Evolutionary conservation across 2,888 invertebrate genomes (phyloP).

Genomic region (Lasioglossum lativentre): DNA sequence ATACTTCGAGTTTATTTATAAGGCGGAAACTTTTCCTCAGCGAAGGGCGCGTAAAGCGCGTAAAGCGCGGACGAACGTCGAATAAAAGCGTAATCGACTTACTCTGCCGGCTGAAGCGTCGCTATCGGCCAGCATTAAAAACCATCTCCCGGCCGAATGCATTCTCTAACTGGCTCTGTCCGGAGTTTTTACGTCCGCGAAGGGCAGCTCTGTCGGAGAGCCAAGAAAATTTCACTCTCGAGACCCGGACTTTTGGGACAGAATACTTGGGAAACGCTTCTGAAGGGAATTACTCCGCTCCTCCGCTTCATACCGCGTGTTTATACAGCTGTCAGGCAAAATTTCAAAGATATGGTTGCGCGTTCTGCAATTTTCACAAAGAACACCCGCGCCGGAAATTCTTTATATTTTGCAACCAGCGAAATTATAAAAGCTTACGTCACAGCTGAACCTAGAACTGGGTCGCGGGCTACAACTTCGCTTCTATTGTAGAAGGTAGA

Average conservation of each 20-base stretch:
- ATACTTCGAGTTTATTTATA: conserved; percentile 23
- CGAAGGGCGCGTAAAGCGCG: neutral
- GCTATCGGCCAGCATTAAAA: conserved; percentile 29
- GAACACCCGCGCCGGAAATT: neutral
- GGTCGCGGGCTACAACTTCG: neutral
- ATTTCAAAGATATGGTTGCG: neutral
- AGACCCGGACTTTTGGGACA: neutral
- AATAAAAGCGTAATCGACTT: conserved; percentile 12
- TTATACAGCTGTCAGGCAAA: neutral
- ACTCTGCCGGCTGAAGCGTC: neutral
- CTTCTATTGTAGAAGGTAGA: neutral
- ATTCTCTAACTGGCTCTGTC: conserved; percentile 22
- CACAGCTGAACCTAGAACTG: neutral
- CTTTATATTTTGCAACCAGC: neutral
- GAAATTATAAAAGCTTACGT: neutral
- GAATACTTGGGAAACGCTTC: neutral
- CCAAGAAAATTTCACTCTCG: conserved; percentile 6
- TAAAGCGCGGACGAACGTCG: neutral
- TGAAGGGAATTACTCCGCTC: neutral
- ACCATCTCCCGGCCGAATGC: conserved; percentile 16
- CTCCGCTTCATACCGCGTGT: neutral
- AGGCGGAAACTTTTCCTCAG: neutral
- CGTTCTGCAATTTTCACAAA: neutral
- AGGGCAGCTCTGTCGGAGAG: neutral
- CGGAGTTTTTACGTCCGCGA: neutral